A percentile compares a stretch with the other conserved stretches of the same genome.
Evolutionary conservation across 2,888 invertebrate species (phyloP).

Genomic region (Amiota mariae): DNA sequence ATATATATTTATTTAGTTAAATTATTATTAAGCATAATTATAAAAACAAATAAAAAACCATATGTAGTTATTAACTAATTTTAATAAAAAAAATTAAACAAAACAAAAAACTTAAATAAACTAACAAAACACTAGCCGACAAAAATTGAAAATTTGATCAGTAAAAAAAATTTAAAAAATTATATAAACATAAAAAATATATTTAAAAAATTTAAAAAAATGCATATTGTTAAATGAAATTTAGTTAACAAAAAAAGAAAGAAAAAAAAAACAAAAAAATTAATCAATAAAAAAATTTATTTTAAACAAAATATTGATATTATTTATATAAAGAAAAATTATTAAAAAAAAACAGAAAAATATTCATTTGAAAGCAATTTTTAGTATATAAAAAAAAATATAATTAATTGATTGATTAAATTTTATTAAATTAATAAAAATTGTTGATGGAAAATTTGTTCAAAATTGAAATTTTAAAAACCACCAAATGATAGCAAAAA

Average conservation of each 20-base stretch:
- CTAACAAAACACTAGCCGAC: slow-evolving; percentile 38
- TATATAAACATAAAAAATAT: neutral
- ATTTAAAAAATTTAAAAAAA: neutral
- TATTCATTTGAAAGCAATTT: slow-evolving; percentile 19
- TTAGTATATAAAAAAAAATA: slow-evolving; percentile 10
- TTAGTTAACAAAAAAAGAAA: slow-evolving; percentile 15
- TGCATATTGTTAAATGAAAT: slow-evolving; percentile 2
- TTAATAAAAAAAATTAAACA: slow-evolving; percentile 48
- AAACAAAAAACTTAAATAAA: slow-evolving; percentile 26
- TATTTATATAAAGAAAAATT: too few relatives aligned
- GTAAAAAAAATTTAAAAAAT: slow-evolving; percentile 28
- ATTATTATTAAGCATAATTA: slow-evolving; percentile 56
- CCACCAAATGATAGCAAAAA: slow-evolving; percentile 20
- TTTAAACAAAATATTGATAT: slow-evolving; percentile 34
- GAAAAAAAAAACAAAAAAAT: neutral
- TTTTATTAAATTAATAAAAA: neutral
- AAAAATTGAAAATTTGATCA: slow-evolving; percentile 31
- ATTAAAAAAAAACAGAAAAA: slow-evolving; percentile 29
- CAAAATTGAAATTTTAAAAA: slow-evolving; percentile 29
- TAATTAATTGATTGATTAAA: slow-evolving; percentile 4
- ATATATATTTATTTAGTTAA: slow-evolving; percentile 56
- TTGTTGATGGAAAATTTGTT: slow-evolving; percentile 28
- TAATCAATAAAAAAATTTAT: slow-evolving; percentile 2
- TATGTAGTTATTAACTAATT: slow-evolving; percentile 65
- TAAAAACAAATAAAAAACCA: slow-evolving; percentile 48